These are phyloP conservation scores for Ivindomyrus marchei DNA, from an alignment of 2,113 vertebrate species.

Conservation along the genomic window DNA sequence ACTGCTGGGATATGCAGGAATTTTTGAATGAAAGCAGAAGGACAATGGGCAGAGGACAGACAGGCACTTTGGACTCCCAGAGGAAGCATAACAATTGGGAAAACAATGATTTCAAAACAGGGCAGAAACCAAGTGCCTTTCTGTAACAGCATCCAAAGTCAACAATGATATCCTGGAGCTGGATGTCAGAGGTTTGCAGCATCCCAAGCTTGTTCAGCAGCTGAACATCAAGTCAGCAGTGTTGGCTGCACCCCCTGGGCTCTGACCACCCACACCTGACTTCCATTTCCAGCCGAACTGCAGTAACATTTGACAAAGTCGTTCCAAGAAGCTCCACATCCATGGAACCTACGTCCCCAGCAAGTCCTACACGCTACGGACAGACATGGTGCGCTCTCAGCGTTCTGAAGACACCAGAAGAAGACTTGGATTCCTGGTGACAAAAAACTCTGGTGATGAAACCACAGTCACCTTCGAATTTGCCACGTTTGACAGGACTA, in stretches of 20 bases:
- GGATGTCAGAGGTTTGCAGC: neutral
- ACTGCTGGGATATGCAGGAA: neutral
- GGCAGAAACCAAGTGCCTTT: conserved; percentile 6
- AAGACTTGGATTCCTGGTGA: neutral
- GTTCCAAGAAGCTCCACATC: neutral
- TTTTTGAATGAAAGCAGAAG: conserved; percentile 4
- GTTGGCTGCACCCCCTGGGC: neutral
- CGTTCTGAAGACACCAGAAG: neutral
- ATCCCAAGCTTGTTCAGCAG: neutral
- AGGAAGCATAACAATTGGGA: conserved; percentile 2
- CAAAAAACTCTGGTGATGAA: neutral
- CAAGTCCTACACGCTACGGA: neutral
- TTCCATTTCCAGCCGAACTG: neutral
- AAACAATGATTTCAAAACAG: conserved; percentile 17
- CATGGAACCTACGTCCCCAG: neutral
- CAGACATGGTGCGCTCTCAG: no score
- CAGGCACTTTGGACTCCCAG: neutral
- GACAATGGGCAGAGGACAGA: neutral
- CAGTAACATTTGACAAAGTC: neutral
- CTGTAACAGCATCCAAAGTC: neutral
- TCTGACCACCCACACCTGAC: neutral
- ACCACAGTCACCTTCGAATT: neutral
- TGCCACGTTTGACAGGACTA: neutral
- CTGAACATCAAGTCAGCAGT: neutral
- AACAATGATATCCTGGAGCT: neutral